Evolutionary conservation across 2,888 invertebrate species (phyloP), one percentile per base, ranked within the genome.

Genomic region (Neoitamus cyanurus): DNA sequence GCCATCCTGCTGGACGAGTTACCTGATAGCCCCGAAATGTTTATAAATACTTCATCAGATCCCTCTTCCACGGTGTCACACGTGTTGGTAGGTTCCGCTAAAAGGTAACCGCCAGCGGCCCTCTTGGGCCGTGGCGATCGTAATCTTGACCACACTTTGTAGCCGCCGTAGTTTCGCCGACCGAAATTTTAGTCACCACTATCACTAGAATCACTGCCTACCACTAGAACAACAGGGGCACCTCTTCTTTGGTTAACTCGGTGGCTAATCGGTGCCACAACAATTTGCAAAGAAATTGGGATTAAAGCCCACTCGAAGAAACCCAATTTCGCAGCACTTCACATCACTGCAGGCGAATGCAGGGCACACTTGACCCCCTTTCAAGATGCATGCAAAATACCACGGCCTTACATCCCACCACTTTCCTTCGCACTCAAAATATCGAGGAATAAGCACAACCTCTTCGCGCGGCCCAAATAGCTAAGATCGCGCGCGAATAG

Each of bases 51-150:
- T 87, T 90, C 91, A 85, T 90, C 88, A 9, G 88, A 86, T 75
- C 85, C 86, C 84, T 84, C 84, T 11, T 85, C 88, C 85, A 88
- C 88, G 68, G 87, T 86, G 80, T 87, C 86, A 83, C 87, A 89
- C 87, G 88, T 89, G 87, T 88, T 88, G 87, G 88, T 89, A 84
- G 87, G 86, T 11, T 88, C 88, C 86, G 90, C 88, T 86, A 90
- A 86, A 86, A 89, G 88, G 86, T 90, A 91, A 87, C 89, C 90
- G 90, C 91, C 91, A 91, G 90, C 89, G 89, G 91, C 91, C 90
- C 91, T 88, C 88, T 88, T 89, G 89, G 91, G 91, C 91, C 91
- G 91, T 90, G 91, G 91, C 90, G 90, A 89, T 88, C 89, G 89
- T 86, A 91, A 87, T 85, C 90, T 89, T 86, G 90, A 89, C 91